These are phyloP conservation scores for Synergus itoensis DNA, from an alignment of 2,888 invertebrate genomes.

Conservation along the genomic window DNA sequence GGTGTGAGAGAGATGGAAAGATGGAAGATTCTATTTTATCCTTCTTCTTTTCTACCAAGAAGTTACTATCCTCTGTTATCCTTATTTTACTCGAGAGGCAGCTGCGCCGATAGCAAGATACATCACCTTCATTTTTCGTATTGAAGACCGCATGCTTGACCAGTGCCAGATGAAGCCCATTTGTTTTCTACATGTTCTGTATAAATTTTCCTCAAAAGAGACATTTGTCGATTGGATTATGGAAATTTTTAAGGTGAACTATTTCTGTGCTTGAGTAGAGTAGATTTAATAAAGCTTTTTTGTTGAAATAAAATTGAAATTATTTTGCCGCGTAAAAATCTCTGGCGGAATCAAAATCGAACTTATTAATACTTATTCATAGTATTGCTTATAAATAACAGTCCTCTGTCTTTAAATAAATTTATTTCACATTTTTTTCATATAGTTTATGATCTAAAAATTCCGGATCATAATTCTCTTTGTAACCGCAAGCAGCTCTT, in stretches of 20 bases:
- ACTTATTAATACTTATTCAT: too few species aligned
- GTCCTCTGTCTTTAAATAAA: not conserved
- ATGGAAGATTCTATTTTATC: slow-evolving; percentile 33
- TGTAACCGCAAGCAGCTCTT: slow-evolving; percentile 47
- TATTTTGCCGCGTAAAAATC: too few species aligned
- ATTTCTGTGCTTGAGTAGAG: too few species aligned
- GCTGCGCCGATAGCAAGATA: slow-evolving; percentile 53
- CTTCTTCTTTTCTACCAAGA: slow-evolving; percentile 32
- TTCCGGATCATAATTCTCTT: slow-evolving; percentile 38
- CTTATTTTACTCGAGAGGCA: slow-evolving; percentile 27
- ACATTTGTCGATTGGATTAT: not conserved
- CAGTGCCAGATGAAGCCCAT: not conserved
- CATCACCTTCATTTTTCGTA: slow-evolving; percentile 52
- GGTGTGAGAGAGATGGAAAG: slow-evolving; percentile 4
- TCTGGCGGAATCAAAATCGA: too few species aligned
- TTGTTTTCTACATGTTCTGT: not conserved
- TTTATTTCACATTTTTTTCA: not conserved
- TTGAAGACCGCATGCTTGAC: slow-evolving; percentile 23
- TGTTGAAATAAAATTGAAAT: too few species aligned
- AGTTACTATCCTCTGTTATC: slow-evolving; percentile 16
- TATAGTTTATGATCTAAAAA: slow-evolving; percentile 22
- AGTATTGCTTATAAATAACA: not conserved
- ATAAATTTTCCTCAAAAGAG: not conserved
- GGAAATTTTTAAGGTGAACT: not conserved
- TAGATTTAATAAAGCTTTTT: too few species aligned